phyloP scores from a whole-genome alignment of 1,140 invertebrate genomes.

The Bombus waltoni region DNA sequence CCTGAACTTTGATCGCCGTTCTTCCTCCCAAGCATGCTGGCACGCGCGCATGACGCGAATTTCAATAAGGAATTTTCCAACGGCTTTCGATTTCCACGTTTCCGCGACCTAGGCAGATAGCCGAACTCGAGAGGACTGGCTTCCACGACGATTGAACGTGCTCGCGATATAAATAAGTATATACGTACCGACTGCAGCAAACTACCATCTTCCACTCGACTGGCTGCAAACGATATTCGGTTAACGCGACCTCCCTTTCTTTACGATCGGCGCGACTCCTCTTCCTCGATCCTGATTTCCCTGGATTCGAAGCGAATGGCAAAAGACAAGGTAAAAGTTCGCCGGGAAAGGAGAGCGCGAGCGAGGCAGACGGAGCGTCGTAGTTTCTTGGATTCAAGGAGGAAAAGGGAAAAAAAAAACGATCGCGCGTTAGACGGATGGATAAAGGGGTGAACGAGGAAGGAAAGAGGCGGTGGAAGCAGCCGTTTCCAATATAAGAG shows the following conservation, averaged over 20 bases:
- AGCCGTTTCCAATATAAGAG: conserved; percentile 1
- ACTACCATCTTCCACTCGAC: neutral
- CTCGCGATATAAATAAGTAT: neutral
- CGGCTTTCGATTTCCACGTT: neutral
- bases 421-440: conserved; percentile 47
- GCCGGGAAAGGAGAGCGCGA: neutral
- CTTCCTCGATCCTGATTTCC: neutral
- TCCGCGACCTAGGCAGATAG: neutral
- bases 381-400: conserved; percentile 33
- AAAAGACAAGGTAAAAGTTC: neutral
- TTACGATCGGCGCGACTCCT: neutral
- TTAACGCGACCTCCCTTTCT: neutral
- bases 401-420: neutral
- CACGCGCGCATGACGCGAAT: no score
- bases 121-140: neutral
- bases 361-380: neutral
- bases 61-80: no score
- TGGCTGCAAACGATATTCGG: neutral
- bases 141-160: neutral
- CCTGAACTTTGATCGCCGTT: no score
- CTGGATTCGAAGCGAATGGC: neutral
- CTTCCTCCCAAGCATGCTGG: accelerated
- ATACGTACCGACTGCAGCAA: neutral
- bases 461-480: neutral
- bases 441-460: neutral